Base-by-base conservation (phyloP, 1,140 invertebrate genomes). In the Drosophila truncata region DNA sequence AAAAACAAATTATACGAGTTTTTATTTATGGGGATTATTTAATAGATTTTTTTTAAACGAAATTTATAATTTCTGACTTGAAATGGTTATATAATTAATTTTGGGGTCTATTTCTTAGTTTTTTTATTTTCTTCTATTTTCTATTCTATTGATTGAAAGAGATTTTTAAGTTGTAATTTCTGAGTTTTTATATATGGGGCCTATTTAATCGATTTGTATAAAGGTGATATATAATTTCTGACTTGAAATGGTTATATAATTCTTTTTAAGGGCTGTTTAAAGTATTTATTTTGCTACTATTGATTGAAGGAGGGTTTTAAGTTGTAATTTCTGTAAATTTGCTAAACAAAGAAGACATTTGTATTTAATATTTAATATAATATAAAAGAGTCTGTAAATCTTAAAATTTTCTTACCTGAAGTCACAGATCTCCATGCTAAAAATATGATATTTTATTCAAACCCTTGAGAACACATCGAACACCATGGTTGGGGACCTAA, bases 1-100 rank as follows among this genome's bases (percentile, higher is more conserved):
- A 77, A 77, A 39, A 50, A 70, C 54, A 71, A 46, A 57, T 11
- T 18, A 37, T 14, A 11, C 14, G 46, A 33, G 47, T 84, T 80
- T 66, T 65, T 20, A 33, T 31, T 58, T 35, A 4, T 18, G 29
- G 14, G n/a, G 18, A 6, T 8, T 16, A 4, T 25, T 0, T 16
- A 23, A 46, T 8, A 14, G 14, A 16, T 9, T 7, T 13, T 44
- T 18, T 9, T n/a, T 0, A 41, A 41, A 3, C 7, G 39, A 41
- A 4, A n/a, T 41, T 8, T 41, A n/a, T 41, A 10, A 27, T 4
- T 27, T n/a, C 2, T 20, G 10, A 9, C 11, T 14, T 5, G 2
- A 23, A 44, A n/a, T n/a, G n/a, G n/a, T n/a, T n/a, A n/a, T n/a
- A n/a, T n/a, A n/a, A n/a, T n/a, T n/a, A n/a, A n/a, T n/a, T n/a